Percentiles rank a stretch among this genome's conserved stretches.
Conservation (phyloP, 2,797 vertebrate genomes). For the Podarcis lilfordi region DNA sequence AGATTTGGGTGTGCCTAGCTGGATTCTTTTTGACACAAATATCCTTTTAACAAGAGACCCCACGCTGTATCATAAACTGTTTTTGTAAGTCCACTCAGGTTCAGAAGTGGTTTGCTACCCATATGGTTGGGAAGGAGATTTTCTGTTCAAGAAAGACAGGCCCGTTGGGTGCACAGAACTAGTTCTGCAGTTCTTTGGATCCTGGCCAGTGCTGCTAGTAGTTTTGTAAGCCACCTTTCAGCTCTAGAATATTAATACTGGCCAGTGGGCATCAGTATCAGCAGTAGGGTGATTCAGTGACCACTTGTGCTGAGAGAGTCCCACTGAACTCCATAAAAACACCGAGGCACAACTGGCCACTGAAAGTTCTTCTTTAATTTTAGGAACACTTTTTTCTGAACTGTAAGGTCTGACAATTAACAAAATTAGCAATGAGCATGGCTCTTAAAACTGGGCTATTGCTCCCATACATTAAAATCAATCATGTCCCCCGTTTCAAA, state of each 20-base stretch:
- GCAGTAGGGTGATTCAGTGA: slow-evolving; percentile 31
- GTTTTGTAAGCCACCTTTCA: slow-evolving; percentile 76
- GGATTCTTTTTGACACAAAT: neutral
- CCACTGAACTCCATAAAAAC: slow-evolving; percentile 14
- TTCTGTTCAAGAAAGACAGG: neutral
- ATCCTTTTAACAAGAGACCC: neutral
- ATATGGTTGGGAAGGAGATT: neutral
- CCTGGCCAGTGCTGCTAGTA: slow-evolving; percentile 61
- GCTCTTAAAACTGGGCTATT: slow-evolving; percentile 37
- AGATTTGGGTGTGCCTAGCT: neutral
- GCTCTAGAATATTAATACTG: slow-evolving; percentile 61
- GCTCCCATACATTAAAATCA: slow-evolving; percentile 49
- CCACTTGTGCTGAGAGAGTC: slow-evolving; percentile 44
- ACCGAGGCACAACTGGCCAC: slow-evolving; percentile 21
- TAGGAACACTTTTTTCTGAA: neutral
- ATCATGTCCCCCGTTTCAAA: slow-evolving; percentile 47
- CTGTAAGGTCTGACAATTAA: slow-evolving; percentile 23
- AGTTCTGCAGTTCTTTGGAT: slow-evolving; percentile 23
- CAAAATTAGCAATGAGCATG: slow-evolving; percentile 29
- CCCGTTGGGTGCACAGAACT: neutral
- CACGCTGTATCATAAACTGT: neutral
- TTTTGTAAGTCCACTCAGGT: slow-evolving; percentile 9
- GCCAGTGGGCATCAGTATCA: slow-evolving; percentile 51
- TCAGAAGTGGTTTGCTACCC: slow-evolving; percentile 15
- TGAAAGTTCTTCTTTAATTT: slow-evolving; percentile 18